Percentiles rank a stretch among this genome's conserved stretches.
Evolutionary conservation across 2,888 invertebrate genomes (phyloP).

Genomic region (Archips xylosteana): DNA sequence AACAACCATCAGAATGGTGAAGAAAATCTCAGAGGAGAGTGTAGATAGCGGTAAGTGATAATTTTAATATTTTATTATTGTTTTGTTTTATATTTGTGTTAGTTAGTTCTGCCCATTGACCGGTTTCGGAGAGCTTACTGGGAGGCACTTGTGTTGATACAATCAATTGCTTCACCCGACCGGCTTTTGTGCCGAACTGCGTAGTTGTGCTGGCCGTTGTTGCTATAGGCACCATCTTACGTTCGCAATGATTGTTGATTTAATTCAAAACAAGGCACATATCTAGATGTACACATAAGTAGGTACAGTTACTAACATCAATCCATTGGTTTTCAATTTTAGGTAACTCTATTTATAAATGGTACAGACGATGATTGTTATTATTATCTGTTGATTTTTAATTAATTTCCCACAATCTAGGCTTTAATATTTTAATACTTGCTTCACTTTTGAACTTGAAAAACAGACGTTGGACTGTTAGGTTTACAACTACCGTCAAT

Average conservation of each 20-base stretch:
- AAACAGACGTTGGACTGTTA: background rate
- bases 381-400: background rate
- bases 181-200: slow-evolving; percentile 55
- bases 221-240: slow-evolving; percentile 43
- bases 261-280: slow-evolving; percentile 3
- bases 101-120: slow-evolving; percentile 39
- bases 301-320: background rate
- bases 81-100: slow-evolving; percentile 8
- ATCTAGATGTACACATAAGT: background rate
- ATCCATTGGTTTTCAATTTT: background rate
- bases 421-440: background rate
- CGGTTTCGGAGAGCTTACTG: slow-evolving; percentile 21
- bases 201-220: slow-evolving; percentile 51
- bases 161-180: slow-evolving; percentile 45
- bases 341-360: background rate
- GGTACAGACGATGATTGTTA: background rate
- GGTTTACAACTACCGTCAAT: background rate
- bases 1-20: slow-evolving; percentile 80
- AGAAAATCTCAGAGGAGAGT: slow-evolving; percentile 85
- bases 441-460: background rate
- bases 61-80: slow-evolving; percentile 43
- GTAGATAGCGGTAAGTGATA: slow-evolving; percentile 82
- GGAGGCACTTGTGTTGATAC: slow-evolving; percentile 36
- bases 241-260: slow-evolving; percentile 17
- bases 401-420: background rate